Evolutionary conservation across 2,797 vertebrate genomes (phyloP).

Genomic region (Liasis olivaceus): DNA sequence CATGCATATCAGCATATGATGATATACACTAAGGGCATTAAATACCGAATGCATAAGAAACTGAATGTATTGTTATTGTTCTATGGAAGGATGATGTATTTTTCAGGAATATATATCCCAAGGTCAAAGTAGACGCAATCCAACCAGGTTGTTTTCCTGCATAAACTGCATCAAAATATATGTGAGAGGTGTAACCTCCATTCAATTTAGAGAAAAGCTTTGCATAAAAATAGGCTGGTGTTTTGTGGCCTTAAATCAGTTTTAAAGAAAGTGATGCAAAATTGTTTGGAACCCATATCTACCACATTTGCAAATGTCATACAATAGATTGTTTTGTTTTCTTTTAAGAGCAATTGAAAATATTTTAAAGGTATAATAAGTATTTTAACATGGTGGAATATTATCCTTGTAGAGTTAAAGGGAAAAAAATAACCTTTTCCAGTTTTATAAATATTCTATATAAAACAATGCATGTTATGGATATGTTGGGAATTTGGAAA

Average conservation of each 20-base stretch:
- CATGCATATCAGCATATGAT: not conserved
- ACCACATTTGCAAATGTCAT: not conserved
- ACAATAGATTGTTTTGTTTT: not conserved
- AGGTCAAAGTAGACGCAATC: not conserved
- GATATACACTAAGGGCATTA: not conserved
- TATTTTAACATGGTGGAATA: not conserved
- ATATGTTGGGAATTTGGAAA: slow-evolving; percentile 48
- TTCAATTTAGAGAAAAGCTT: not conserved
- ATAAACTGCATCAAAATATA: not conserved
- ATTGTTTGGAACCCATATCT: not conserved
- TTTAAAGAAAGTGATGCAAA: not conserved
- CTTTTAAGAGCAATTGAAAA: not conserved
- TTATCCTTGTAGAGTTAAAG: not conserved
- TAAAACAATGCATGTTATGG: slow-evolving; percentile 21
- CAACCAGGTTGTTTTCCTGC: not conserved
- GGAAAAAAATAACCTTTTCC: slow-evolving; percentile 18
- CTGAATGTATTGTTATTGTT: not conserved
- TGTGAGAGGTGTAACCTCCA: not conserved
- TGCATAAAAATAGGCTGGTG: not conserved
- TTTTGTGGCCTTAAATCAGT: not conserved
- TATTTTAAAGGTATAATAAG: not conserved
- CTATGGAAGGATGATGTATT: not conserved
- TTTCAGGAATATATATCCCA: not conserved
- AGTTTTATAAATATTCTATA: slow-evolving; percentile 31
- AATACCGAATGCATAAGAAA: not conserved